Conservation (phyloP, 1,140 invertebrate genomes). For the Orussus abietinus region DNA sequence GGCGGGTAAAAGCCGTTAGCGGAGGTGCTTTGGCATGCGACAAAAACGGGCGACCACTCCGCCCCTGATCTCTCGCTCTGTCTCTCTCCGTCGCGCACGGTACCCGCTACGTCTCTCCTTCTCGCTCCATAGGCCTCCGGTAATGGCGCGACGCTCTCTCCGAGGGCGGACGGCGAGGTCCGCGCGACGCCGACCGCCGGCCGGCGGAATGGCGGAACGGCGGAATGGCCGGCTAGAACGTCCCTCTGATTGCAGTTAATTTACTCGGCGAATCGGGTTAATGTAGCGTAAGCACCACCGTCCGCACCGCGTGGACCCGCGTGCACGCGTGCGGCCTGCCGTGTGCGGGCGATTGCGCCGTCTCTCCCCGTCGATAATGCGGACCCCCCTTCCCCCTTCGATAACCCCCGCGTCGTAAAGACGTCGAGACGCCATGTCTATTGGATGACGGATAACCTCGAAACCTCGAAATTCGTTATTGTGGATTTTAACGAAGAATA, state of each 20-base stretch:
- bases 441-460: too few species aligned
- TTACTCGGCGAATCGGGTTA: conserved; percentile 51
- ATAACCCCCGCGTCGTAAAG: too few species aligned
- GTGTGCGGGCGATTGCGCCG: too few species aligned
- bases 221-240: conserved; percentile 29
- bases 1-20: conserved; percentile 12
- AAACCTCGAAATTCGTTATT: too few species aligned
- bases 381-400: conserved; percentile 3
- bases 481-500: too few species aligned
- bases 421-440: too few species aligned
- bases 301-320: conserved; percentile 21
- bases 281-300: conserved; percentile 47
- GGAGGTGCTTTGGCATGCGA: conserved; percentile 5
- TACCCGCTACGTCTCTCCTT: too few species aligned
- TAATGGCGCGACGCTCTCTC: conserved; percentile 19
- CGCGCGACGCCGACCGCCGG: conserved; percentile 16
- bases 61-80: too few species aligned
- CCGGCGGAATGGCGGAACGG: conserved; percentile 40
- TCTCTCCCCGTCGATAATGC: not conserved
- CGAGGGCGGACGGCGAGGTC: conserved; percentile 5
- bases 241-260: conserved; percentile 52
- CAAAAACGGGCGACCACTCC: conserved; percentile 23
- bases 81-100: too few species aligned
- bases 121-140: too few species aligned
- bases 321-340: conserved; percentile 19